Evolutionary conservation across 1,140 invertebrate genomes (phyloP).

Genomic region (Heliconius melpomene): DNA sequence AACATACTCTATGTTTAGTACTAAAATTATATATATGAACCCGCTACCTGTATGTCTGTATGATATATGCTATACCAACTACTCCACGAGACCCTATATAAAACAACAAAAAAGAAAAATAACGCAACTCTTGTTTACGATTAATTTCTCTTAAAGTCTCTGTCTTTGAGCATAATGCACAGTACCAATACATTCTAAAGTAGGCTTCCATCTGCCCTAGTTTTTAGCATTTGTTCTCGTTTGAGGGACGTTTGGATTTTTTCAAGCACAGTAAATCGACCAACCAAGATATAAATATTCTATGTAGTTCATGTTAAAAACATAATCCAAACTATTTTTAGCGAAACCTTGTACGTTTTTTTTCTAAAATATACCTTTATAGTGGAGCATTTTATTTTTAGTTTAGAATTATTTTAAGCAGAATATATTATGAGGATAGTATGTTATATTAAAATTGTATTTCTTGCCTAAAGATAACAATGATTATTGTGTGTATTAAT

Average conservation of each 20-base stretch:
- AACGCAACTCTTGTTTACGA: not conserved
- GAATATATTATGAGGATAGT: not conserved
- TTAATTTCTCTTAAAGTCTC: constrained; percentile 8
- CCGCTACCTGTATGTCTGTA: too few relatives aligned
- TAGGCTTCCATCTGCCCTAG: constrained; percentile 22
- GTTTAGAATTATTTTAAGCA: not conserved
- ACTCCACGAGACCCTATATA: too few relatives aligned
- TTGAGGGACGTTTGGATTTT: constrained; percentile 20
- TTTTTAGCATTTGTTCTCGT: constrained; percentile 22
- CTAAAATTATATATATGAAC: too few relatives aligned
- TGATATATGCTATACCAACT: too few relatives aligned
- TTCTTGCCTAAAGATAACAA: too few relatives aligned
- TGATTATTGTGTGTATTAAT: too few relatives aligned
- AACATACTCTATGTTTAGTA: too few relatives aligned
- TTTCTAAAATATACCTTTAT: not conserved
- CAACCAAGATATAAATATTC: constrained; percentile 13
- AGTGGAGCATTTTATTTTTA: not conserved
- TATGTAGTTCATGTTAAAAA: constrained; percentile 14
- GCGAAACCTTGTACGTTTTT: not conserved
- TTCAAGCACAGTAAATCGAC: constrained; percentile 10
- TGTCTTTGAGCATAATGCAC: constrained; percentile 21
- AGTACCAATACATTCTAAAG: constrained; percentile 22
- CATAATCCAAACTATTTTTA: constrained; percentile 13
- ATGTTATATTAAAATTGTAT: not conserved
- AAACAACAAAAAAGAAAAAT: not conserved